A percentile compares a stretch with the other conserved stretches of the same genome.
These are phyloP conservation scores for Enhydra lutris DNA, from an alignment of 2,113 vertebrate species.

Conservation along the genomic window DNA sequence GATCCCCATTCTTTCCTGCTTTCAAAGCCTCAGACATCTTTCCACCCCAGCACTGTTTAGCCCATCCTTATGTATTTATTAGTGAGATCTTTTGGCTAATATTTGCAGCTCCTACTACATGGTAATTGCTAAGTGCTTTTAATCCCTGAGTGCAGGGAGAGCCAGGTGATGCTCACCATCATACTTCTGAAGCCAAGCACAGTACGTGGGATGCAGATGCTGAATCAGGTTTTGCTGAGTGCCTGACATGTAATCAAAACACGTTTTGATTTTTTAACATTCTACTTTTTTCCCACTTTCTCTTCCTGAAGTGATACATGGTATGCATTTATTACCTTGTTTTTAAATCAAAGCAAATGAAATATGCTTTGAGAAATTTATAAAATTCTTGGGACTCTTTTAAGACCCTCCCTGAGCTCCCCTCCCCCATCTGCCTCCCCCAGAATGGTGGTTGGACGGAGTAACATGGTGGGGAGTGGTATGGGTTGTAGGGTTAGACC, in stretches of 20 bases:
- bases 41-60: not conserved
- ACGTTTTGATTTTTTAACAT: not conserved
- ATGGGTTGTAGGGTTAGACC: not conserved
- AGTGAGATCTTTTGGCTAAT: not conserved
- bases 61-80: not conserved
- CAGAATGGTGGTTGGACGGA: too few species aligned
- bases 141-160: not conserved
- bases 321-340: not conserved
- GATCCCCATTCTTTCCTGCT: not conserved
- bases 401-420: too few species aligned
- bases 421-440: too few species aligned
- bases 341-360: not conserved
- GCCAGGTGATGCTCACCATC: not conserved
- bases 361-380: not conserved
- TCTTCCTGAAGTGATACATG: not conserved
- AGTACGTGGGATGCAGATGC: too few species aligned
- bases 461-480: fast-evolving
- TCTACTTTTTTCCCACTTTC: not conserved
- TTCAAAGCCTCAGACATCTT: not conserved
- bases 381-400: not conserved
- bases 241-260: not conserved
- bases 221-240: not conserved
- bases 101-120: not conserved
- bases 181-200: not conserved
- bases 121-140: not conserved